These are phyloP conservation scores for Metopolophium dirhodum DNA, from an alignment of 1,140 invertebrate genomes.

Conservation along the genomic window DNA sequence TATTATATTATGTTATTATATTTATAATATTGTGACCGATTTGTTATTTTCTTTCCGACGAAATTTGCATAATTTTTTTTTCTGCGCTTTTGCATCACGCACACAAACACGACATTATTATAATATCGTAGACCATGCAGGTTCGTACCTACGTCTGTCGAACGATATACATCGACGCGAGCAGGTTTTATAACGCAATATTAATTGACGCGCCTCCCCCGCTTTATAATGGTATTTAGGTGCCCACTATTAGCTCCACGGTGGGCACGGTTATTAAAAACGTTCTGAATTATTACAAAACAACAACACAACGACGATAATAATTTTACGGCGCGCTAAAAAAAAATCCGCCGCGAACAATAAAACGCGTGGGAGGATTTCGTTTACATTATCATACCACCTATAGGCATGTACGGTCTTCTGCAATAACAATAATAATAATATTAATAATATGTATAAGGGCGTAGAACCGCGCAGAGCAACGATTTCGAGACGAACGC, in stretches of 20 bases:
- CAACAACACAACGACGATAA: not conserved
- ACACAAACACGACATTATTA: not conserved
- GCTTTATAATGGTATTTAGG: not conserved
- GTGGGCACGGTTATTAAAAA: not conserved
- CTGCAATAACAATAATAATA: not conserved
- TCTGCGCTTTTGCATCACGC: not conserved
- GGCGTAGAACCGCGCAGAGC: not conserved
- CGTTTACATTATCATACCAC: not conserved
- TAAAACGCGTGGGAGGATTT: slow-evolving; percentile 4
- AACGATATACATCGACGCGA: not conserved
- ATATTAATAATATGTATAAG: not conserved
- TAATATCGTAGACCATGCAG: not conserved
- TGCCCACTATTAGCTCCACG: not conserved
- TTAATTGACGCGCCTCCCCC: not conserved
- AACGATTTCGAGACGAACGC: not conserved
- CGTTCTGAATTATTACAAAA: not conserved
- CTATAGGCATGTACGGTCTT: not conserved
- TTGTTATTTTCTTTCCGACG: not conserved
- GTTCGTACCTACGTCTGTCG: not conserved
- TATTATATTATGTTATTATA: not conserved
- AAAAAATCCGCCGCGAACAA: not conserved
- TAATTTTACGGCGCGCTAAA: not conserved
- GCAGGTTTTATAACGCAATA: not conserved
- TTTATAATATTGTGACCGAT: not conserved
- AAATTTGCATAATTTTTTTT: not conserved